phyloP scores from a whole-genome alignment of 2,888 invertebrate species.

The Drosophila flavopinicola region DNA sequence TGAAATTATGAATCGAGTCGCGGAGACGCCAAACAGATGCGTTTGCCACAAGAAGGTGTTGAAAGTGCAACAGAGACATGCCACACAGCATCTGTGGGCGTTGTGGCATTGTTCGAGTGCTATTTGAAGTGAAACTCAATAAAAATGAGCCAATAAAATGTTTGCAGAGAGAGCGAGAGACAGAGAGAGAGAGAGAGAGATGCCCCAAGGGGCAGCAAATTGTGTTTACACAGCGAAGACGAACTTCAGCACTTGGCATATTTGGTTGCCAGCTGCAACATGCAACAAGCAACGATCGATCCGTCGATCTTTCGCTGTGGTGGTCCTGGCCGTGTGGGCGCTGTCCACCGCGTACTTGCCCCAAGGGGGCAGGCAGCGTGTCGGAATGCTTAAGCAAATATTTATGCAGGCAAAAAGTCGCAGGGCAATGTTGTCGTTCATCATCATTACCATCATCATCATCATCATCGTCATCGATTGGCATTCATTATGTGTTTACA shows the following conservation, averaged over 20 bases:
- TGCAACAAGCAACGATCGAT: no score
- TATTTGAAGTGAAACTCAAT: slow-evolving; percentile 72
- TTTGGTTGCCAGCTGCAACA: slow-evolving; percentile 70
- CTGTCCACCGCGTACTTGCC: no score
- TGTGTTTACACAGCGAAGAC: slow-evolving; percentile 63
- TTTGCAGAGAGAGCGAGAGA: no score
- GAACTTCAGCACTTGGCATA: slow-evolving; percentile 68
- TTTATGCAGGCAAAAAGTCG: slow-evolving; percentile 68
- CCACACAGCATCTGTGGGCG: slow-evolving; percentile 33
- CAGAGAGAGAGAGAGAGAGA: no score
- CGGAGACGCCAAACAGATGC: slow-evolving; percentile 69
- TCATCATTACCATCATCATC: slow-evolving; percentile 19
- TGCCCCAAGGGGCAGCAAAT: no score
- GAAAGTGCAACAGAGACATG: slow-evolving; percentile 52
- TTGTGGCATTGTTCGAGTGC: slow-evolving; percentile 29
- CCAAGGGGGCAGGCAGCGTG: slow-evolving; percentile 20
- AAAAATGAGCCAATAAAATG: slow-evolving; percentile 74
- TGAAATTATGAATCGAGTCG: slow-evolving; percentile 67
- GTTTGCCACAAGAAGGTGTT: slow-evolving; percentile 70
- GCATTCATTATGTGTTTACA: slow-evolving; percentile 73
- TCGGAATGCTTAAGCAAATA: slow-evolving; percentile 66
- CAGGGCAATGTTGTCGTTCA: slow-evolving; percentile 37
- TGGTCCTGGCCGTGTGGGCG: slow-evolving; percentile 53
- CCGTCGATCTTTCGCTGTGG: slow-evolving; percentile 66
- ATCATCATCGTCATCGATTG: slow-evolving; percentile 39